phyloP scores from a whole-genome alignment of 1,140 invertebrate genomes.

The Leptoteleia sp. region DNA sequence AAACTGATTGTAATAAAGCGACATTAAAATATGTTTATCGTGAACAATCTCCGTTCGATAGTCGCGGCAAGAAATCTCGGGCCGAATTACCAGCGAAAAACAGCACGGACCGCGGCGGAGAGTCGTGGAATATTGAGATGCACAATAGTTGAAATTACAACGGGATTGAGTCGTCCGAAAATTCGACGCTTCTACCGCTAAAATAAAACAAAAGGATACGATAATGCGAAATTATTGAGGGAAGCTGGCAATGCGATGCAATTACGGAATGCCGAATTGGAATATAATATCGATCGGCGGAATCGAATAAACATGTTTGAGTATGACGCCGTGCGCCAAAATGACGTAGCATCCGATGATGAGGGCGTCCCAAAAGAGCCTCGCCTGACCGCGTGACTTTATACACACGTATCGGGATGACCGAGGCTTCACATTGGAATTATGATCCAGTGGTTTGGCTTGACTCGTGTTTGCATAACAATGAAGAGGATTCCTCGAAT shows the following conservation, averaged over 20 bases:
- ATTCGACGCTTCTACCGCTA: not conserved
- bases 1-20: too few species aligned
- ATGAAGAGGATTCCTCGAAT: constrained; percentile 79
- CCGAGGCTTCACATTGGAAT: constrained; percentile 59
- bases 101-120: too few species aligned
- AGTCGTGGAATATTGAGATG: too few species aligned
- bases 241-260: constrained; percentile 25
- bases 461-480: constrained; percentile 79
- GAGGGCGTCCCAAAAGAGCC: constrained; percentile 36
- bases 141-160: constrained; percentile 11
- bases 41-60: too few species aligned
- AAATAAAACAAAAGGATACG: constrained; percentile 26
- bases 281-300: constrained; percentile 35
- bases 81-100: too few species aligned
- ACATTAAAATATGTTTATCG: too few species aligned
- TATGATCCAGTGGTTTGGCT: constrained; percentile 67
- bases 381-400: constrained; percentile 49
- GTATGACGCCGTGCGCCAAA: constrained; percentile 7
- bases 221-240: constrained; percentile 13
- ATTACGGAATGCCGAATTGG: constrained; percentile 30
- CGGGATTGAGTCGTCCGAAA: constrained; percentile 9
- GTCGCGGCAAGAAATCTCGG: too few species aligned
- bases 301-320: constrained; percentile 44
- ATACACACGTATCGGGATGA: constrained; percentile 38
- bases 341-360: constrained; percentile 27